Evolutionary conservation across 2,113 vertebrate species (phyloP).

Genomic region (Gopherus evgoodei): DNA sequence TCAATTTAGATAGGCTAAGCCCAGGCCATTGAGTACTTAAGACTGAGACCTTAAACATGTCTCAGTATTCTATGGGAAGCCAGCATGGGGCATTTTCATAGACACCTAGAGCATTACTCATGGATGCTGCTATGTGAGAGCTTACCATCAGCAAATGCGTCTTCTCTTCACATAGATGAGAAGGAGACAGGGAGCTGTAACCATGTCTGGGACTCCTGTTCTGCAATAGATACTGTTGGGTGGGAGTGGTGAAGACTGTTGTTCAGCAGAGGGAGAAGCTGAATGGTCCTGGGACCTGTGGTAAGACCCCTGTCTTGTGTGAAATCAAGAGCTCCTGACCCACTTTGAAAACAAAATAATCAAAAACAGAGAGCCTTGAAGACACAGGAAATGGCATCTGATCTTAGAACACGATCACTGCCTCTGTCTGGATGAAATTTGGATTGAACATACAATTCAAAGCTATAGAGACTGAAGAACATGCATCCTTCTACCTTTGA

Average conservation of each 20-base stretch:
- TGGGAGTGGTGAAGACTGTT: not conserved
- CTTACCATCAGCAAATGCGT: not conserved
- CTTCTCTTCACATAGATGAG: not conserved
- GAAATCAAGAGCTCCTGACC: not conserved
- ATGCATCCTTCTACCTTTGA: not conserved
- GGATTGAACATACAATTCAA: not conserved
- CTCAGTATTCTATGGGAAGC: no score
- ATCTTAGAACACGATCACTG: not conserved
- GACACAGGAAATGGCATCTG: not conserved
- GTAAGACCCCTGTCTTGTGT: not conserved
- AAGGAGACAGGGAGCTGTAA: not conserved
- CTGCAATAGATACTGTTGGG: fast-evolving
- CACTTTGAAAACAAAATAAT: not conserved
- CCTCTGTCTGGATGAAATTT: not conserved
- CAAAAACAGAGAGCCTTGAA: not conserved
- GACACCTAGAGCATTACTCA: no score
- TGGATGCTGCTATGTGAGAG: not conserved
- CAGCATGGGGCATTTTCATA: no score
- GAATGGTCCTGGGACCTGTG: not conserved
- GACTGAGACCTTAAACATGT: no score
- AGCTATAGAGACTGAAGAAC: fast-evolving
- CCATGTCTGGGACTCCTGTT: not conserved
- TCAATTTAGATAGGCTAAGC: not conserved
- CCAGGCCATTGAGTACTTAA: no score
- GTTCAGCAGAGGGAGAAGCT: not conserved